Base-by-base conservation (phyloP, 2,888 invertebrate genomes). In the Sinelater perroti region DNA sequence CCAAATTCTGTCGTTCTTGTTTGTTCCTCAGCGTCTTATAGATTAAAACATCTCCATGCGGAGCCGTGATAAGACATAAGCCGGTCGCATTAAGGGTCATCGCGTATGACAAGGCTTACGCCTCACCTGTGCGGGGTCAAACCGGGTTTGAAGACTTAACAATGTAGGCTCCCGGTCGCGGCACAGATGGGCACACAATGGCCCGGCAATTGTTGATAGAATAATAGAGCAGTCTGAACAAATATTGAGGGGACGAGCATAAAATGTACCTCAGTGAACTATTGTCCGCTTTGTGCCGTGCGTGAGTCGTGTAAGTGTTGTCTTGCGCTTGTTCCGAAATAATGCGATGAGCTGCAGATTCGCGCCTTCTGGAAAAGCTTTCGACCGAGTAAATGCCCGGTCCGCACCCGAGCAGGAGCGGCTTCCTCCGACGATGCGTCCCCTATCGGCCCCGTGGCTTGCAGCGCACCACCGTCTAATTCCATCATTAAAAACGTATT, bases 141-240 rank as follows among this genome's bases (percentile, higher is more conserved):
- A 50, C 60, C 57, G 53, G 63, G 60, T 45, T 20, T 30, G 44
- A 45, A 42, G 36, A 28, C 14, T 38, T 42, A 55, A 60, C 55
- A 60, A 60, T 56, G 42, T 46, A 26, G 51, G 36, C 44, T 56
- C 55, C 60, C 55, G 50, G 51, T 56, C 59, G 55, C 26, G 45
- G 69, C 74, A 73, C 74, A 75, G 75, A 76, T 75, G 76, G 75
- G 73, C 75, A 72, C 71, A 75, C 76, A 75, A 75, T 75, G 61
- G 70, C 67, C 62, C 65, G 66, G 68, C 75, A 71, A 76, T 75
- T 73, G 74, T 75, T 74, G 72, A 73, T 74, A 66, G 75, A 76
- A 76, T 76, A 76, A 76, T 75, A 73, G 76, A 73, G 72, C 71
- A 72, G 71, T 72, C 69, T 73, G 73, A 73, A 74, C 73, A 74